Evolutionary conservation across 1,140 invertebrate species (phyloP).

Genomic region (Trichonephila clavipes): DNA sequence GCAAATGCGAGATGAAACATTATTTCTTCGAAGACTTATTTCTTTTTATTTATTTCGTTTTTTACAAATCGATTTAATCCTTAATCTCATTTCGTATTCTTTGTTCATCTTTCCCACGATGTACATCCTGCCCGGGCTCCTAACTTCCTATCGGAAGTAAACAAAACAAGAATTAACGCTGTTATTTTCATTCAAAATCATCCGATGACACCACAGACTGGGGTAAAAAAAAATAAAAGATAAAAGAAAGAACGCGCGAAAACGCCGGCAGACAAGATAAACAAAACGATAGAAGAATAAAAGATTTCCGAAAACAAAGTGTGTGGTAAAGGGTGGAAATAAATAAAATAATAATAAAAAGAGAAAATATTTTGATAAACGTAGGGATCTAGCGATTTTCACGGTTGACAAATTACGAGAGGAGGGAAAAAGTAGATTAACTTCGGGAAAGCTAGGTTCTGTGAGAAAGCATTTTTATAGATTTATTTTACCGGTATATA

Average conservation of each 20-base stretch:
- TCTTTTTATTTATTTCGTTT: too few species aligned
- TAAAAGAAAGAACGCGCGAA: neutral
- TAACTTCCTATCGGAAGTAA: neutral
- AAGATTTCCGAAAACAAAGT: slow-evolving; percentile 28
- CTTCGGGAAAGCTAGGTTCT: neutral
- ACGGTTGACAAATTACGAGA: neutral
- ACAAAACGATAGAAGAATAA: neutral
- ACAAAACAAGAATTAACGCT: neutral
- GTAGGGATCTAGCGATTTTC: slow-evolving; percentile 3
- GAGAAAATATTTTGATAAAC: neutral
- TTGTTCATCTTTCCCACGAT: too few species aligned
- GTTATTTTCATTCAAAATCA: neutral
- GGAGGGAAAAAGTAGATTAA: neutral
- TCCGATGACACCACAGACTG: neutral
- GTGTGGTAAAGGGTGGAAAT: neutral
- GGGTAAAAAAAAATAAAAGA: too few species aligned
- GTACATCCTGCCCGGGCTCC: neutral
- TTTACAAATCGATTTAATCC: too few species aligned
- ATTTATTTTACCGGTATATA: too few species aligned
- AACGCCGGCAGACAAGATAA: neutral
- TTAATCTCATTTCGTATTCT: too few species aligned
- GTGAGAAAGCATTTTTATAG: too few species aligned
- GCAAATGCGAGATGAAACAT: too few species aligned
- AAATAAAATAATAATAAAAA: neutral
- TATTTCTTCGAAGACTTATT: too few species aligned